These are phyloP conservation scores for Phragmatobia fuliginosa DNA, from an alignment of 2,888 invertebrate genomes.

Conservation along the genomic window DNA sequence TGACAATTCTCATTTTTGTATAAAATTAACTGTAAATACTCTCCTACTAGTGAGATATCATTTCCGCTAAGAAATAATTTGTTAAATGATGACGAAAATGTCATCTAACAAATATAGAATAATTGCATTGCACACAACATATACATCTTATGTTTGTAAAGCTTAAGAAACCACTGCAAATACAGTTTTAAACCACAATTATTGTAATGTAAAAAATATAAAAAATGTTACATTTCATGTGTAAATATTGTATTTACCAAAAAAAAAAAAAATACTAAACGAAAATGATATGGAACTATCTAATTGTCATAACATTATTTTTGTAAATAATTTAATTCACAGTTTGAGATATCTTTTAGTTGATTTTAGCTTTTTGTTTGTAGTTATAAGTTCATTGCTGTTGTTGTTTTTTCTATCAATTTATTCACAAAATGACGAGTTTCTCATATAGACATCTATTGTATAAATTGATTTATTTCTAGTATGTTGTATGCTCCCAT, in stretches of 20 bases:
- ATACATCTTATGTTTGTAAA: too few relatives aligned
- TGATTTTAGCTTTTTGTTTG: constrained; percentile 26
- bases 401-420: constrained; percentile 52
- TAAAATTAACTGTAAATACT: not conserved
- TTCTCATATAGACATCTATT: not conserved
- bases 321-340: not conserved
- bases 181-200: not conserved
- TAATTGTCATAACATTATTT: constrained; percentile 7
- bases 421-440: constrained; percentile 29
- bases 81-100: not conserved
- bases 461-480: not conserved
- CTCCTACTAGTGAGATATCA: not conserved
- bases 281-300: constrained; percentile 30
- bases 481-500: not conserved
- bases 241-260: not conserved
- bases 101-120: not conserved
- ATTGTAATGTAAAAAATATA: not conserved
- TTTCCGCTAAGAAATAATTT: too few relatives aligned
- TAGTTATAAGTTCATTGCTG: constrained; percentile 48
- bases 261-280: constrained; percentile 31
- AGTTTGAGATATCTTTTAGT: constrained; percentile 16
- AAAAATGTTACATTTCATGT: not conserved
- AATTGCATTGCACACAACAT: too few relatives aligned
- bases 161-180: not conserved
- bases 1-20: not conserved